Evolutionary conservation across 2,888 invertebrate genomes (phyloP).

Genomic region (Drosophila melanosoma): DNA sequence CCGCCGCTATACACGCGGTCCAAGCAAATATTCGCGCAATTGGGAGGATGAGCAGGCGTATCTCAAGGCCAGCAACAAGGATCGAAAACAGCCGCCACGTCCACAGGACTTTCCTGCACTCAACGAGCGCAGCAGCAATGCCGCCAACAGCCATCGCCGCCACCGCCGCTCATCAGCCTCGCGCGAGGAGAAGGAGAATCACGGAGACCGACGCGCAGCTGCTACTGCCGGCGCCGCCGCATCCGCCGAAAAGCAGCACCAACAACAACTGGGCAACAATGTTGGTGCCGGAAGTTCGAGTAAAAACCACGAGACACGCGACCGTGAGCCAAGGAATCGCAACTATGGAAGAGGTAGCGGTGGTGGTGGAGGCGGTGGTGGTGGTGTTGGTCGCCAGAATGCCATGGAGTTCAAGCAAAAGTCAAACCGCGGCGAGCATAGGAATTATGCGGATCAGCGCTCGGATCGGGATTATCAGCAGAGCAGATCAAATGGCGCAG

Average conservation of each 20-base stretch:
- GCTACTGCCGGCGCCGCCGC: constrained; percentile 15
- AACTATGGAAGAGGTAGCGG: constrained; percentile 58
- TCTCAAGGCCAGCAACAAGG: constrained; percentile 86
- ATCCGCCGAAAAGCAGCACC: constrained; percentile 20
- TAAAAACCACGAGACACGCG: constrained; percentile 38
- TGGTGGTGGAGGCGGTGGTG: constrained; percentile 33
- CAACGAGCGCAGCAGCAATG: constrained; percentile 75
- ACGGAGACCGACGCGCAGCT: constrained; percentile 69
- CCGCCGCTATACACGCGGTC: constrained; percentile 95
- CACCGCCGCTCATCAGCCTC: constrained; percentile 68
- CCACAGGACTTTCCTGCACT: constrained; percentile 87
- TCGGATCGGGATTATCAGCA: constrained; percentile 52
- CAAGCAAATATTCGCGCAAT: constrained; percentile 95
- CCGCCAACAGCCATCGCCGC: constrained; percentile 51
- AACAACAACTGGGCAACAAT: constrained; percentile 6
- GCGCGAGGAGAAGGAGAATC: constrained; percentile 84
- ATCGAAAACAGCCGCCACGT: constrained; percentile 84
- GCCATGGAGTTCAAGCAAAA: constrained; percentile 84
- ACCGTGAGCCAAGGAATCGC: constrained; percentile 54
- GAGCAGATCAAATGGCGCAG: constrained; percentile 38
- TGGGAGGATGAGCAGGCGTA: constrained; percentile 98
- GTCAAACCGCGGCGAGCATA: constrained; percentile 52
- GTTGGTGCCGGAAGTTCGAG: constrained; percentile 8
- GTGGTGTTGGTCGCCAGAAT: constrained; percentile 66
- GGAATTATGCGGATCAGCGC: constrained; percentile 49